These are phyloP conservation scores for Spisula solida DNA, from an alignment of 2,888 invertebrate species.

Conservation along the genomic window DNA sequence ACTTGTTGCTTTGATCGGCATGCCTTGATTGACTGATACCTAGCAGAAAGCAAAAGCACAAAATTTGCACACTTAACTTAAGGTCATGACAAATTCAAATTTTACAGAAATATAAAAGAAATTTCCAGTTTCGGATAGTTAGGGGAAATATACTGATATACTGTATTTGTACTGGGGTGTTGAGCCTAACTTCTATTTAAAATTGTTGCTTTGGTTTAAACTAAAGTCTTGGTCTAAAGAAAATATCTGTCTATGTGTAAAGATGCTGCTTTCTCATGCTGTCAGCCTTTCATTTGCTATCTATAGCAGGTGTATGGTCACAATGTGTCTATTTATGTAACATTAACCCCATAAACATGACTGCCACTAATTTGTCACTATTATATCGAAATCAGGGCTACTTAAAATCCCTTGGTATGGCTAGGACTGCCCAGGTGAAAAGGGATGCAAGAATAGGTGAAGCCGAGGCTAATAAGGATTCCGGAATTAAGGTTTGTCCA, in stretches of 20 bases:
- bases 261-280: not conserved
- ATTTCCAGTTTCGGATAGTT: not conserved
- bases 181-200: not conserved
- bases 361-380: slow-evolving; percentile 10
- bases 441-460: slow-evolving; percentile 98
- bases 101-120: not conserved
- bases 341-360: not conserved
- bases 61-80: not conserved
- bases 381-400: slow-evolving; percentile 91
- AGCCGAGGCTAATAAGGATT: slow-evolving; percentile 96
- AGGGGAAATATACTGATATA: not conserved
- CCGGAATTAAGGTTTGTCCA: slow-evolving; percentile 91
- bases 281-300: not conserved
- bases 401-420: slow-evolving; percentile 93
- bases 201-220: not conserved
- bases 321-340: not conserved
- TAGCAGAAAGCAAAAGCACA: not conserved
- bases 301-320: not conserved
- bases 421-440: slow-evolving; percentile 87
- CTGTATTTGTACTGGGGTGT: not conserved
- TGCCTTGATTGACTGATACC: slow-evolving; percentile 20
- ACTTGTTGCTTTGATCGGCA: slow-evolving; percentile 10
- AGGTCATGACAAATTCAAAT: not conserved
- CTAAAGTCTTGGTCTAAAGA: not conserved
- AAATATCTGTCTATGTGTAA: not conserved